Evolutionary conservation across 2,113 vertebrate species (phyloP).

Genomic region (Centropristis striata): DNA sequence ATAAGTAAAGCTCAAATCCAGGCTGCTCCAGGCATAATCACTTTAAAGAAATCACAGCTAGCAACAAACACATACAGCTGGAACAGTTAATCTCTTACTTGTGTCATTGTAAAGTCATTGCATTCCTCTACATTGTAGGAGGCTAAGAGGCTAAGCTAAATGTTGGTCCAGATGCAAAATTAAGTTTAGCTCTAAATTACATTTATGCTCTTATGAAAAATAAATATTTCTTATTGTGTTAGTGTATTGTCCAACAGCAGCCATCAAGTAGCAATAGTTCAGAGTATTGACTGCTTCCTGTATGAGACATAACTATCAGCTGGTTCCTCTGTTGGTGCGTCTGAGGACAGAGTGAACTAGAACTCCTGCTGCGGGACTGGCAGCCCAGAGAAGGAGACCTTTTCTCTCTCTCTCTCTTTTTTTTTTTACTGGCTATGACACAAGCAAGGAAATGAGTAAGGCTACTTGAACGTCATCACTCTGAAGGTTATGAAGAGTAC

Average conservation of each 20-base stretch:
- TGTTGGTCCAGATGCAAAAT: too few species aligned
- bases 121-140: not conserved
- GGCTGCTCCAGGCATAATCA: not conserved
- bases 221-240: slow-evolving; percentile 10
- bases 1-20: not conserved
- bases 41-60: not conserved
- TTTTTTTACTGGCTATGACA: slow-evolving; percentile 46
- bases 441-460: slow-evolving; percentile 67
- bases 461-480: slow-evolving; percentile 28
- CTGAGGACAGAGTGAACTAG: slow-evolving; percentile 60
- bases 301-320: slow-evolving; percentile 64
- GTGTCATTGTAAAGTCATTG: slow-evolving; percentile 2
- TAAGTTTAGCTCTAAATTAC: not conserved
- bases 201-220: not conserved
- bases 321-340: slow-evolving; percentile 52
- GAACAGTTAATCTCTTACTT: slow-evolving; percentile 17
- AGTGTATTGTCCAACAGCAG: slow-evolving; percentile 6
- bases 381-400: slow-evolving; percentile 10
- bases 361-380: slow-evolving; percentile 40
- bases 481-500: slow-evolving; percentile 33
- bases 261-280: slow-evolving; percentile 22
- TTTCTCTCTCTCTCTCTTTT: slow-evolving; percentile 4
- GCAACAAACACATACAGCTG: not conserved
- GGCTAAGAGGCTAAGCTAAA: slow-evolving; percentile 1
- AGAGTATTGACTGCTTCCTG: slow-evolving; percentile 48